Conservation (phyloP, 2,113 vertebrate species). For the Crotalus horridus region DNA sequence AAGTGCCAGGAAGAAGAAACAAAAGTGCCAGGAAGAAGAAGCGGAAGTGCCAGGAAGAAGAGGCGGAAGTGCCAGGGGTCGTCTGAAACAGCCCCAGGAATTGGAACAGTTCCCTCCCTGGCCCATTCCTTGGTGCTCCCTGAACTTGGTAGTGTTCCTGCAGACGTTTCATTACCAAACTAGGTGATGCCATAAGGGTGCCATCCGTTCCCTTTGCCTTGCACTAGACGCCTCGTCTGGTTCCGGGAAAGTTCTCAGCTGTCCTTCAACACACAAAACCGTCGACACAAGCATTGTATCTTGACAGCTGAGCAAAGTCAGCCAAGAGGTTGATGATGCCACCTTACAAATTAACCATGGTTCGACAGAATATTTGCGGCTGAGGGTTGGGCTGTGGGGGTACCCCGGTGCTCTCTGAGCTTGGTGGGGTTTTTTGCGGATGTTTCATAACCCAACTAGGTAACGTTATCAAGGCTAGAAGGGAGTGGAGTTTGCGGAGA, state of each 20-base stretch:
- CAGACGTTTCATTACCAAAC: not conserved
- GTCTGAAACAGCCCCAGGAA: not conserved
- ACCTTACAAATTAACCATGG: not conserved
- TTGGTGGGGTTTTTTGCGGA: too few relatives aligned
- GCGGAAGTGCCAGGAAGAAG: not conserved
- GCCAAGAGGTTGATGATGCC: not conserved
- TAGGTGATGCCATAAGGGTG: not conserved
- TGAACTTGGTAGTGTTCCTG: not conserved
- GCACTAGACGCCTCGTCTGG: fast-evolving
- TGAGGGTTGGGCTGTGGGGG: not conserved
- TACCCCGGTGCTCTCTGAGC: too few relatives aligned
- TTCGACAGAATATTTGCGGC: not conserved
- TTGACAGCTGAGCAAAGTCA: not conserved
- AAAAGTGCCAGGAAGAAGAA: not conserved
- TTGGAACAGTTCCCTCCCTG: not conserved
- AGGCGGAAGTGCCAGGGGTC: not conserved
- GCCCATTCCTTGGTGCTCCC: not conserved
- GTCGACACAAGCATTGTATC: not conserved
- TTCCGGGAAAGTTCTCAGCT: not conserved
- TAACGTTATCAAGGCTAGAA: too few relatives aligned
- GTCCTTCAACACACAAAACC: too few relatives aligned
- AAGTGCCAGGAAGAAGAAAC: not conserved
- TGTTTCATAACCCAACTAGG: too few relatives aligned
- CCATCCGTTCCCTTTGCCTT: not conserved
- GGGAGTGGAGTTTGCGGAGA: too few relatives aligned